Conservation (phyloP, 2,888 invertebrate genomes). For the Zele albiditarsus region DNA sequence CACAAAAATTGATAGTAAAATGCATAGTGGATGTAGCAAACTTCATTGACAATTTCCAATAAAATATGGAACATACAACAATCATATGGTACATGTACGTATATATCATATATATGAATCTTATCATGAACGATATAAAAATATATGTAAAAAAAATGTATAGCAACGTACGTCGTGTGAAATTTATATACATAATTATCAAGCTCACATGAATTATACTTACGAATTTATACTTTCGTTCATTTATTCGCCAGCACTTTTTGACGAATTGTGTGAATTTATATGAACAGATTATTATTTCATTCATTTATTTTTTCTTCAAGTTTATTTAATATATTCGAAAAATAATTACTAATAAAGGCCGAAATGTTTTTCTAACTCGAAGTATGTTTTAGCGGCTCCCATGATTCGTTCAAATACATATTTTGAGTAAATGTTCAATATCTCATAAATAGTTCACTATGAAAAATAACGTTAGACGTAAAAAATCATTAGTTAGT, state of each 20-base stretch:
- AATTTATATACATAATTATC: background rate
- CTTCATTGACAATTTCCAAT: slow-evolving; percentile 53
- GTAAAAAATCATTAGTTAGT: background rate
- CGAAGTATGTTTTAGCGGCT: background rate
- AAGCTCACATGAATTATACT: background rate
- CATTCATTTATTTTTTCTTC: background rate
- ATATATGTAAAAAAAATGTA: background rate
- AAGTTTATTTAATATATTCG: background rate
- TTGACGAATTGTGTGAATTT: background rate
- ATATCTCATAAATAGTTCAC: background rate
- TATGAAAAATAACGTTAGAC: background rate
- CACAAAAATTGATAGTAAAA: slow-evolving; percentile 58
- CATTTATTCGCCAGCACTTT: background rate
- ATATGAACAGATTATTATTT: background rate
- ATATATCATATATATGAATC: background rate
- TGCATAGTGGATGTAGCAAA: slow-evolving; percentile 58
- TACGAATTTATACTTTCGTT: background rate
- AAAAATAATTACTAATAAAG: background rate
- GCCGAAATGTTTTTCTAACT: background rate
- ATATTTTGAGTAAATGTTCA: background rate
- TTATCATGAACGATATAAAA: slow-evolving; percentile 15
- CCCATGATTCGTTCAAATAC: background rate
- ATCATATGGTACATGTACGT: background rate
- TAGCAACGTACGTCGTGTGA: background rate
- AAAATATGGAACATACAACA: slow-evolving; percentile 23